Percentiles rank a stretch among this genome's conserved stretches.
Conservation (phyloP, 2,888 invertebrate genomes). For the Lasiommata megera region DNA sequence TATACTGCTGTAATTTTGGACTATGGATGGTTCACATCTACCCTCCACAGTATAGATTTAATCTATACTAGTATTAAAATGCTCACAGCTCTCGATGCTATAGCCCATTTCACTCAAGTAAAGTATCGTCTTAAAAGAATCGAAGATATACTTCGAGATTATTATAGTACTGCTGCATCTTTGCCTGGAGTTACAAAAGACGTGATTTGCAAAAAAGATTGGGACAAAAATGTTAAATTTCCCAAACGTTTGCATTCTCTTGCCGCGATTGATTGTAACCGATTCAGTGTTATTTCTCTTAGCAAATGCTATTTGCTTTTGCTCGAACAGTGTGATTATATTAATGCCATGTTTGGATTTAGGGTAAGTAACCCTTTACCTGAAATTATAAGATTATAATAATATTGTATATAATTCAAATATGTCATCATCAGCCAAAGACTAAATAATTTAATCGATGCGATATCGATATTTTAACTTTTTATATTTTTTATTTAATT, state of each 20-base stretch:
- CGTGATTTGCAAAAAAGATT: conserved; percentile 5
- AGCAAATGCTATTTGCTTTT: conserved; percentile 32
- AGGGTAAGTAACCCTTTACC: conserved; percentile 29
- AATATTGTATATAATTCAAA: too few relatives aligned
- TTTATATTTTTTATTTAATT: too few relatives aligned
- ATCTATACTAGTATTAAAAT: conserved; percentile 25
- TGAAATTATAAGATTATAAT: too few relatives aligned
- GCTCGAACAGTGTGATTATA: conserved; percentile 30
- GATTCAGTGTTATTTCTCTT: conserved; percentile 21
- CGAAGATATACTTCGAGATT: conserved; percentile 26
- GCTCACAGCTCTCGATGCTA: conserved; percentile 25
- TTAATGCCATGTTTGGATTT: conserved; percentile 32
- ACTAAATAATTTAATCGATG: too few relatives aligned
- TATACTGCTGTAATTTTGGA: conserved; percentile 13
- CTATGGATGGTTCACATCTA: conserved; percentile 21
- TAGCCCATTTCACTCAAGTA: conserved; percentile 27
- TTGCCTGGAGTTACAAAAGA: conserved; percentile 13
- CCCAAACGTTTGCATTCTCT: conserved; percentile 9
- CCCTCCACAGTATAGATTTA: conserved; percentile 23
- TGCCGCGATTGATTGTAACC: conserved; percentile 8
- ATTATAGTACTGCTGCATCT: conserved; percentile 14
- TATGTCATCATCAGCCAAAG: too few relatives aligned
- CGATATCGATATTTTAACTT: too few relatives aligned
- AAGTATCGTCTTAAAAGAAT: conserved; percentile 30
- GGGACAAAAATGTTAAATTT: background rate